Percentiles rank a stretch among this genome's conserved stretches.
Conservation (phyloP, 1,140 invertebrate species). For the Colletes latitarsis region DNA sequence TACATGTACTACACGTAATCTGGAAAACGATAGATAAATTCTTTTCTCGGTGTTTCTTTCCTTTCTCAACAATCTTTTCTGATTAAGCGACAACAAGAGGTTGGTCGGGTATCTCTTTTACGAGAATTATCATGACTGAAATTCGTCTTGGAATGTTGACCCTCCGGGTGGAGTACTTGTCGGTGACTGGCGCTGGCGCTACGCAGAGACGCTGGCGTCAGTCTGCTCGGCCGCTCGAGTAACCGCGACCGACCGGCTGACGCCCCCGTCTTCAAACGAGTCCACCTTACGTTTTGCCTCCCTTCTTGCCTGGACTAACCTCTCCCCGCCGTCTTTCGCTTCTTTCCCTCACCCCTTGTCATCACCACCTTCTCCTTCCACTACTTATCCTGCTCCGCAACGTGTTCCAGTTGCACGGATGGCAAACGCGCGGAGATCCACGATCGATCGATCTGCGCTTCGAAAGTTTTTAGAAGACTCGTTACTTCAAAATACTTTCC, state of each 20-base stretch:
- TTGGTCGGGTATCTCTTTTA: constrained; percentile 4
- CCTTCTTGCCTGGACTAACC: constrained; percentile 1
- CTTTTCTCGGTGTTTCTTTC: background rate
- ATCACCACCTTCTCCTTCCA: background rate
- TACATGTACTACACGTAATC: background rate
- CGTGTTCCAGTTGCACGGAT: constrained; percentile 13
- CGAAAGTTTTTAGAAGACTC: background rate
- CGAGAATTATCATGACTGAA: constrained; percentile 61
- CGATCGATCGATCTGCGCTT: background rate
- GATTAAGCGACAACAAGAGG: background rate
- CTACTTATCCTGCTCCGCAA: constrained; percentile 6
- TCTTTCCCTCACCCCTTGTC: constrained; percentile 14
- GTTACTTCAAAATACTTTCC: background rate
- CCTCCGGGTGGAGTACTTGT: constrained; percentile 44
- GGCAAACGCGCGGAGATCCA: background rate
- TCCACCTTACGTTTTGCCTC: constrained; percentile 46
- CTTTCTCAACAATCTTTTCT: constrained; percentile 24
- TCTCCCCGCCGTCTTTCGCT: background rate
- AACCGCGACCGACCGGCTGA: constrained; percentile 39
- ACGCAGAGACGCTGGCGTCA: constrained; percentile 61
- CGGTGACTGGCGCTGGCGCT: constrained; percentile 55
- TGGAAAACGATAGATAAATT: background rate
- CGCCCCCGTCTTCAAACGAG: constrained; percentile 48
- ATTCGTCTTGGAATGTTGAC: constrained; percentile 67
- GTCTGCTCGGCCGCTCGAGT: constrained; percentile 50